Evolutionary conservation across 2,113 vertebrate species (phyloP).

Genomic region (Probosciger aterrimus): DNA sequence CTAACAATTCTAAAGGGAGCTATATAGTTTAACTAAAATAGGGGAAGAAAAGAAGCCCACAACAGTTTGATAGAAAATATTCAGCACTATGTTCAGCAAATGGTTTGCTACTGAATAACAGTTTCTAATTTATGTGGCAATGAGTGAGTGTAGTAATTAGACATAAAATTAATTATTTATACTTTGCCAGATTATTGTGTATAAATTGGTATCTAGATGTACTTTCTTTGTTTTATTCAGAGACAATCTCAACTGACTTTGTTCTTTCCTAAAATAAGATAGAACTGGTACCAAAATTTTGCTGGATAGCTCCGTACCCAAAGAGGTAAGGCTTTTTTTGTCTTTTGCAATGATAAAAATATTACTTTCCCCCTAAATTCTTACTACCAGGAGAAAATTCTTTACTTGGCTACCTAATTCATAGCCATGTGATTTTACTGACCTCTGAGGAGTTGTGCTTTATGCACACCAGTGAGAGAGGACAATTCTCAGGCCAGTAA

Average conservation of each 20-base stretch:
- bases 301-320: neutral
- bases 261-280: neutral
- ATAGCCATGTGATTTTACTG: neutral
- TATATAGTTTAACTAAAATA: neutral
- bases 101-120: neutral
- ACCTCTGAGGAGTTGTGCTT: neutral
- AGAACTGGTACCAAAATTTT: neutral
- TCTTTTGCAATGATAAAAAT: neutral
- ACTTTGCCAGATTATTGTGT: neutral
- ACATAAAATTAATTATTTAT: neutral
- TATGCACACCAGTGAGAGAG: neutral
- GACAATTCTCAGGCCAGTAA: neutral
- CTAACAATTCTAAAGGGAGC: conserved; percentile 26
- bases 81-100: neutral
- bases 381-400: neutral
- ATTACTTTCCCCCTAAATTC: neutral
- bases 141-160: neutral
- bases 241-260: neutral
- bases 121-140: neutral
- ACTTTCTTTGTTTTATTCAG: neutral
- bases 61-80: neutral
- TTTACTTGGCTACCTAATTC: neutral
- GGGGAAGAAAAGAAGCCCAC: neutral
- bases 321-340: neutral
- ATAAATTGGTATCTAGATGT: neutral